These are phyloP conservation scores for Phocoena phocoena DNA, from an alignment of 2,113 vertebrate genomes.

Conservation along the genomic window DNA sequence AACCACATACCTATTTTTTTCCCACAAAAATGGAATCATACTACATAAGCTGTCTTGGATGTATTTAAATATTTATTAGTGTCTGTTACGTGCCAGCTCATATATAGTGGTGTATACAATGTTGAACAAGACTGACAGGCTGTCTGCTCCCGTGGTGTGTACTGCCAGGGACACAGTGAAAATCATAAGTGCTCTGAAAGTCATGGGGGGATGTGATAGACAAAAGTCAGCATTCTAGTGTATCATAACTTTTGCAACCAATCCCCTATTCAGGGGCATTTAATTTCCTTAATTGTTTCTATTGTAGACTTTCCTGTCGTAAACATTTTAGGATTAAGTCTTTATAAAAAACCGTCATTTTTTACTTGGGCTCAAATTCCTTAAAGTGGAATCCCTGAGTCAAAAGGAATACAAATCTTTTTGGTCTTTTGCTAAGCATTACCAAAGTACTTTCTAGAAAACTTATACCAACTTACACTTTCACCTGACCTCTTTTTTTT, in stretches of 20 bases:
- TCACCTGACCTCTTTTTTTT: background rate
- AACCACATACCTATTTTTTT: background rate
- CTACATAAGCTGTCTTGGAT: background rate
- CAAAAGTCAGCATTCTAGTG: background rate
- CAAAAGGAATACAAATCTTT: background rate
- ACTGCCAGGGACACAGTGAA: background rate
- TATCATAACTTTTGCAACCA: background rate
- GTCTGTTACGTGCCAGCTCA: background rate
- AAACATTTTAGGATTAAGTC: constrained; percentile 23
- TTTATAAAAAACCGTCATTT: constrained; percentile 12
- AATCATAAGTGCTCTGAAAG: background rate
- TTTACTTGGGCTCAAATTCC: background rate
- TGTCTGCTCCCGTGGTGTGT: background rate
- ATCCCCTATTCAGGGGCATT: background rate
- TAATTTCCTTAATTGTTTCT: constrained; percentile 32
- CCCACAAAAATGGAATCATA: background rate
- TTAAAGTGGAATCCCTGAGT: background rate
- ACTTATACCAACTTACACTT: background rate
- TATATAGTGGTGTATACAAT: background rate
- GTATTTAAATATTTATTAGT: constrained; percentile 3
- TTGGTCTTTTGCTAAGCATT: background rate
- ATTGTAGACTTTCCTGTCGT: background rate
- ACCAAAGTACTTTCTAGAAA: constrained; percentile 22
- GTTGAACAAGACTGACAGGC: background rate
- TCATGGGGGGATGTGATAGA: background rate